Percentiles rank a stretch among this genome's conserved stretches.
phyloP scores from a whole-genome alignment of 2,888 invertebrate species.

The Phyto melanocephala region DNA sequence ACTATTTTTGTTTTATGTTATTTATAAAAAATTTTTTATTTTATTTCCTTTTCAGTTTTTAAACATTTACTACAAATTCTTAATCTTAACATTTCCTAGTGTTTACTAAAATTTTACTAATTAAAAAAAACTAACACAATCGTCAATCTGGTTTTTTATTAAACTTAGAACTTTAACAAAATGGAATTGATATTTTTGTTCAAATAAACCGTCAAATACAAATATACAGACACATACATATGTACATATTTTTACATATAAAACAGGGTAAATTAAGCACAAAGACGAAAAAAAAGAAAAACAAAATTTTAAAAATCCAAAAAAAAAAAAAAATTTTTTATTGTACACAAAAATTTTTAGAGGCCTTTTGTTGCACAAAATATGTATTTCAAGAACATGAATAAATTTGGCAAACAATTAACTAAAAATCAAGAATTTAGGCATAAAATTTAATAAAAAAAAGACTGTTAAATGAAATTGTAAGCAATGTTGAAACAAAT shows the following conservation, averaged over 20 bases:
- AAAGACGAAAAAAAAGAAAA: not conserved
- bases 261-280: constrained; percentile 22
- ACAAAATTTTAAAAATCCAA: not conserved
- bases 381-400: not conserved
- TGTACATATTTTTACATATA: constrained; percentile 19
- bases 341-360: not conserved
- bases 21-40: no score
- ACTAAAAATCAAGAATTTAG: not conserved
- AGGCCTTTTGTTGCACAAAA: constrained; percentile 39
- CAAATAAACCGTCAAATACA: constrained; percentile 7
- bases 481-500: constrained; percentile 43
- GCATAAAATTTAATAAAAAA: not conserved
- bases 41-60: no score
- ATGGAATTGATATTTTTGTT: constrained; percentile 29
- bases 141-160: not conserved
- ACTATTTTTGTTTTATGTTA: no score
- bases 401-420: constrained; percentile 36
- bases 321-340: not conserved
- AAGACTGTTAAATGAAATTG: constrained; percentile 23
- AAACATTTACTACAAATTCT: not conserved
- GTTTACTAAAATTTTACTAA: constrained; percentile 26
- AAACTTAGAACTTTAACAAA: not conserved
- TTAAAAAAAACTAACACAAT: not conserved
- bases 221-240: not conserved
- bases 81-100: constrained; percentile 7